These are phyloP conservation scores for Lampropteryx suffumata DNA, from an alignment of 2,888 invertebrate species.

Conservation along the genomic window DNA sequence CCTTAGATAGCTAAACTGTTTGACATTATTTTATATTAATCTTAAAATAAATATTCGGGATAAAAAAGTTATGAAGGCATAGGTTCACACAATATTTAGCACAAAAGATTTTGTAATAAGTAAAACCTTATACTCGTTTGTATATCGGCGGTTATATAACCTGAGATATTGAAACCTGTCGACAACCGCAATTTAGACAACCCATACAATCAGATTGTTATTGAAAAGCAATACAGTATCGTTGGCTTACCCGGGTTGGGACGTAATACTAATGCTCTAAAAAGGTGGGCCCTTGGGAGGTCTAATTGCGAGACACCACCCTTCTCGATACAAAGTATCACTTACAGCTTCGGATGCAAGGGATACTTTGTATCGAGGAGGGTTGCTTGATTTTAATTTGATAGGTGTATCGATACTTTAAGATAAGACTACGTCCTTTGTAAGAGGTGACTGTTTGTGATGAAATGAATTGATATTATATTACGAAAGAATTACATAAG, in stretches of 20 bases:
- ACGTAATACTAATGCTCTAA: conserved; percentile 12
- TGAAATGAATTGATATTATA: background rate
- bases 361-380: conserved; percentile 12
- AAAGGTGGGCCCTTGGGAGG: conserved; percentile 14
- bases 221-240: conserved; percentile 20
- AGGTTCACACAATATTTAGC: too few relatives aligned
- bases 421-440: background rate
- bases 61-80: too few relatives aligned
- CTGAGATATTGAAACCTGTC: conserved; percentile 11
- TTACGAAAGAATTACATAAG: background rate
- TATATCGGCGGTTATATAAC: conserved; percentile 5
- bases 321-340: too few relatives aligned
- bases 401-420: conserved; percentile 1
- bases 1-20: too few relatives aligned
- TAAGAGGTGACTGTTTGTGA: background rate
- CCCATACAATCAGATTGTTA: conserved; percentile 21
- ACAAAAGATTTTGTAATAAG: conserved; percentile 1
- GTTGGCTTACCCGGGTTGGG: conserved; percentile 4
- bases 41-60: too few relatives aligned
- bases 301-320: conserved; percentile 24
- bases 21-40: too few relatives aligned
- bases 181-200: conserved; percentile 6
- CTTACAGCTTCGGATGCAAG: background rate
- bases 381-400: conserved; percentile 12
- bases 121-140: background rate